Base-by-base conservation (phyloP, 1,140 invertebrate species). In the Hestina assimilis region DNA sequence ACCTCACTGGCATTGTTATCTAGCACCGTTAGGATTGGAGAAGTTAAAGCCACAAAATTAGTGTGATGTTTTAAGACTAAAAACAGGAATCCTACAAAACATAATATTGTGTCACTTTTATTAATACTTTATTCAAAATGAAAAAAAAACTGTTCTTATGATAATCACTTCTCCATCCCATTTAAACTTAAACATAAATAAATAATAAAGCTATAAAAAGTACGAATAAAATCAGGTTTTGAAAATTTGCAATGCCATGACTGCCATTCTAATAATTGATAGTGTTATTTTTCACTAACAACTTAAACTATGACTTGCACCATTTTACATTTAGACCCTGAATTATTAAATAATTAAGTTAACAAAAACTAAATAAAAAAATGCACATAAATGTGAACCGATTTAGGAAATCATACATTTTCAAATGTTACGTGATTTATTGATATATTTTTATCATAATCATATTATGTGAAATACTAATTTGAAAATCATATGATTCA, bases 241-340 rank as follows among this genome's bases (percentile, higher is more conserved):
- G 66, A 46, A 58, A 52, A 65, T 38, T 67, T 66, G 17, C 15
- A 9, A 17, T 8, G 1, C 52, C 50, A 14, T 41, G 40, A 47
- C 26, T 52, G 26, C 15, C 14, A 35, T 50, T 50, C 42, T 40
- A 4, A 19, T 9, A 5, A 17, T 8, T 4, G 8, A 19, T 17
- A 7, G 2, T 19, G 41, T 33, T 21, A 42, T 17, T 6, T 57
- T 42, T 9, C 46, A 52, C 33, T 17, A 8, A 45, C 57, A 63
- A 54, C 80, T 82, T 87, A 87, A 69, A 41, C 80, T 87, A 87
- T 75, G 81, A 79, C 79, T 82, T 87, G 79, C 81, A 84, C 83
- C 83, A 77, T 66, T 63, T 64, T 56, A 56, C 45, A 42, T 54
- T 58, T 75, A 57, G 45, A 48, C 54, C 54, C 54, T 57, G 71